These are phyloP conservation scores for Thereva nobilitata DNA, from an alignment of 2,888 invertebrate species.

Conservation along the genomic window DNA sequence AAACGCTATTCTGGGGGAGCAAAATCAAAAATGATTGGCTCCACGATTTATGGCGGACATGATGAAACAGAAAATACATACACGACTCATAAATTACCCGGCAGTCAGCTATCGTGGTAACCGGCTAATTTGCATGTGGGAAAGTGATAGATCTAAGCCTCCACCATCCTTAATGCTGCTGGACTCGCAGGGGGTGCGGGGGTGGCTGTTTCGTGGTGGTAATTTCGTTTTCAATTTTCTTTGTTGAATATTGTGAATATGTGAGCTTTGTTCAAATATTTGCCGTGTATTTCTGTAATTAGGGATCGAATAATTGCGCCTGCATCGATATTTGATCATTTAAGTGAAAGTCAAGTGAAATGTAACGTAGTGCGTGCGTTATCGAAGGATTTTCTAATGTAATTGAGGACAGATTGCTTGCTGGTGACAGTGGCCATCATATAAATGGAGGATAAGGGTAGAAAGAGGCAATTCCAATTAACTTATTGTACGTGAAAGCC, in stretches of 20 bases:
- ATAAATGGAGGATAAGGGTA: no score
- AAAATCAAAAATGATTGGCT: conserved; percentile 38
- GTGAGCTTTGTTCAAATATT: not conserved
- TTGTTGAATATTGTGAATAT: not conserved
- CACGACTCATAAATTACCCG: conserved; percentile 30
- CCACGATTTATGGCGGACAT: conserved; percentile 35
- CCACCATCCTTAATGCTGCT: not conserved
- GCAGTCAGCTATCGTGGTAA: conserved; percentile 9
- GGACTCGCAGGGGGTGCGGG: not conserved
- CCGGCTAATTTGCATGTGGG: conserved; percentile 22
- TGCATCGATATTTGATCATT: no score
- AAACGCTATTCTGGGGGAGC: conserved; percentile 8
- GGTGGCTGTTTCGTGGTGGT: conserved; percentile 20
- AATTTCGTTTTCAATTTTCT: conserved; percentile 13
- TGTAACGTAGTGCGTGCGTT: no score
- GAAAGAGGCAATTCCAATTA: no score
- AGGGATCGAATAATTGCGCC: not conserved
- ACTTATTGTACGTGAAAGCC: no score
- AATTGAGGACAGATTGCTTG: no score
- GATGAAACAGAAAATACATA: conserved; percentile 33
- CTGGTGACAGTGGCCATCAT: no score
- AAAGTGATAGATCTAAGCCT: conserved; percentile 6
- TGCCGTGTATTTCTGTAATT: not conserved
- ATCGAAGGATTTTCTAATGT: no score
- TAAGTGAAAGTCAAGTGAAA: no score